Base-by-base conservation (phyloP, 92 coral and sea anemone species). In the Epizoanthus illoricatus region DNA sequence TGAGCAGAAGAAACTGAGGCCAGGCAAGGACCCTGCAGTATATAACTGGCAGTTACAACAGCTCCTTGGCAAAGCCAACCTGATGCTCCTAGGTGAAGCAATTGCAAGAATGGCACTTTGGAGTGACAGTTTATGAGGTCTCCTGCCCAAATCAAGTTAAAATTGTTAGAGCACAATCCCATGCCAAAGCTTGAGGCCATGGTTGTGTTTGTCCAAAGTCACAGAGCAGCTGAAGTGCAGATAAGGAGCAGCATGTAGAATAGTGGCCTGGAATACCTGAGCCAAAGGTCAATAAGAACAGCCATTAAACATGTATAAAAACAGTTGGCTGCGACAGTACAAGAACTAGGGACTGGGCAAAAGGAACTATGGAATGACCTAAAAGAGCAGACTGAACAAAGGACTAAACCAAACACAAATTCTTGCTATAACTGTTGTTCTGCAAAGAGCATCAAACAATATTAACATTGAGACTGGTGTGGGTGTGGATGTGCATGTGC, bases 31-130 rank as follows among this genome's bases (percentile, higher is more conserved):
- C 41, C 84, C 80, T 4, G 56, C 80, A 0, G 86, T 82, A 12
- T 75, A 54, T 24, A 62, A n/a, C 17, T 86, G 86, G 82, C 86
- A 86, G 56, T 18, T 86, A n/a, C 61, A 63, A 28, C 85, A 74
- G 24, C 24, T 81, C 7, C 70, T 73, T 1, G 3, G 0, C 5
- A 81, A 81, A 64, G 78, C 84, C 18, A 79, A 69, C 45, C 84
- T 80, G 5, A 5, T 73, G 19, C 86, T 81, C 7, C 52, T 49
- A 21, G 79, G 8, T 0, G 79, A 56, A 0, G 84, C 70, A n/a
- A n/a, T n/a, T n/a, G n/a, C n/a, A 2, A 67, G 36, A 68, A 58
- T 20, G 1, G 80, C 80, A 20, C 85, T 83, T 28, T 87, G 80
- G 68, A 69, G 20, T 19, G 84, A 18, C 87, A 87, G 33, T 69